phyloP scores from a whole-genome alignment of 2,113 vertebrate species.

The Lontra canadensis region DNA sequence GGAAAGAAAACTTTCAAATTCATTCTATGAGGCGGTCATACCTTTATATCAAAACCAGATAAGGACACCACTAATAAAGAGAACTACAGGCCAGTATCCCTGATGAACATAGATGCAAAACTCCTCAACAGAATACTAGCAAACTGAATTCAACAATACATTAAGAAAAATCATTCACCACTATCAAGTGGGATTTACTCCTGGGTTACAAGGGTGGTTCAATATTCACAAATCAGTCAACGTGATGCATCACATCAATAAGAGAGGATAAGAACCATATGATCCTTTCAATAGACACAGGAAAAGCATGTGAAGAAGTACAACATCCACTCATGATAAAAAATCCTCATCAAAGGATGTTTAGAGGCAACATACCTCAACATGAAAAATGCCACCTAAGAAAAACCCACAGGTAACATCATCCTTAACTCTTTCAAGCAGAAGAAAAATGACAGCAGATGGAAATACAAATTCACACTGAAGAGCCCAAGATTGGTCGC shows the following conservation, averaged over 20 bases:
- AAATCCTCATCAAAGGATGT: not conserved
- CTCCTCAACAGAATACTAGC: too few relatives aligned
- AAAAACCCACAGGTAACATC: not conserved
- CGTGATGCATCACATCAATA: too few relatives aligned
- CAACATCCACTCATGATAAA: not conserved
- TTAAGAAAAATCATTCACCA: too few relatives aligned
- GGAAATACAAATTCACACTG: not conserved
- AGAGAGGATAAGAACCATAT: too few relatives aligned
- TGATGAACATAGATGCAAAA: too few relatives aligned
- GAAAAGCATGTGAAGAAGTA: not conserved
- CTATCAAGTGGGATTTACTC: too few relatives aligned
- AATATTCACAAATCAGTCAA: too few relatives aligned
- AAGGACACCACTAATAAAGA: too few relatives aligned
- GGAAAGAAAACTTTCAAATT: not conserved
- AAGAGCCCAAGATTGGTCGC: not conserved
- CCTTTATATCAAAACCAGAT: too few relatives aligned
- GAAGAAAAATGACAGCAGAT: not conserved
- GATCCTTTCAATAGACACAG: not conserved
- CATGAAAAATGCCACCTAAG: not conserved
- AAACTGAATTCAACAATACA: too few relatives aligned
- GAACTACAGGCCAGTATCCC: too few relatives aligned
- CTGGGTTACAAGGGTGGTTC: too few relatives aligned
- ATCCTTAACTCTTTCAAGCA: not conserved
- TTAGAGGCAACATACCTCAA: not conserved
- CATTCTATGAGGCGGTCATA: not conserved